A percentile compares a stretch with the other conserved stretches of the same genome.
These are phyloP conservation scores for Drosophila longiperda DNA, from an alignment of 2,888 invertebrate species.

Conservation along the genomic window DNA sequence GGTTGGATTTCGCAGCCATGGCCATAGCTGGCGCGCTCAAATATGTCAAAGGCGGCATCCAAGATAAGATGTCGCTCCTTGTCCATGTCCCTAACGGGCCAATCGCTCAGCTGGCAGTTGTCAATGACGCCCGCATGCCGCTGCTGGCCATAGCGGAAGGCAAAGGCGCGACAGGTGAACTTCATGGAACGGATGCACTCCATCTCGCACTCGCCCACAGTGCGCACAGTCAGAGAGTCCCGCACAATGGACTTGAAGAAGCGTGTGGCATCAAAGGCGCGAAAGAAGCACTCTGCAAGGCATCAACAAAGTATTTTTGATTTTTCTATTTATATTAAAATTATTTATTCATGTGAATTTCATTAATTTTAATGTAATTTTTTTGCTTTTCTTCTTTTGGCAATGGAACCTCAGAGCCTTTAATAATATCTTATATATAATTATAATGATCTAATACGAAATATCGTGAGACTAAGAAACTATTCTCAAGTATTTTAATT, in stretches of 20 bases:
- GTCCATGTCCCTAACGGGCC: slow-evolving; percentile 89
- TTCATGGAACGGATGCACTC: slow-evolving; percentile 90
- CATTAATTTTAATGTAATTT: not conserved
- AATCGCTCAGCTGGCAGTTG: slow-evolving; percentile 92
- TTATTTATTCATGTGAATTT: not conserved
- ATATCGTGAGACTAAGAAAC: not conserved
- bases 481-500: not conserved
- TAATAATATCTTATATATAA: no score
- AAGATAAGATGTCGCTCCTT: slow-evolving; percentile 87
- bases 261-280: slow-evolving; percentile 90
- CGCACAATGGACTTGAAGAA: slow-evolving; percentile 88
- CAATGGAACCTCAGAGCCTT: not conserved
- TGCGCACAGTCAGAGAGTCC: slow-evolving; percentile 89
- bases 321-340: not conserved
- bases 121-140: slow-evolving; percentile 89
- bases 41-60: slow-evolving; percentile 90
- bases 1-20: slow-evolving; percentile 92
- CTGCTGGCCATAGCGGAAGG: slow-evolving; percentile 89
- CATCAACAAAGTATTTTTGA: not conserved
- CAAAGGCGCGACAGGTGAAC: slow-evolving; percentile 93
- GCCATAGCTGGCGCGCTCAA: slow-evolving; percentile 92
- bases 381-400: not conserved
- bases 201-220: slow-evolving; percentile 92
- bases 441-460: not conserved
- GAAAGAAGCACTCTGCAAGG: slow-evolving; percentile 91